Percentiles rank a stretch among this genome's conserved stretches.
Conservation (phyloP, 2,113 vertebrate species). For the Leptobrachium leishanense region DNA sequence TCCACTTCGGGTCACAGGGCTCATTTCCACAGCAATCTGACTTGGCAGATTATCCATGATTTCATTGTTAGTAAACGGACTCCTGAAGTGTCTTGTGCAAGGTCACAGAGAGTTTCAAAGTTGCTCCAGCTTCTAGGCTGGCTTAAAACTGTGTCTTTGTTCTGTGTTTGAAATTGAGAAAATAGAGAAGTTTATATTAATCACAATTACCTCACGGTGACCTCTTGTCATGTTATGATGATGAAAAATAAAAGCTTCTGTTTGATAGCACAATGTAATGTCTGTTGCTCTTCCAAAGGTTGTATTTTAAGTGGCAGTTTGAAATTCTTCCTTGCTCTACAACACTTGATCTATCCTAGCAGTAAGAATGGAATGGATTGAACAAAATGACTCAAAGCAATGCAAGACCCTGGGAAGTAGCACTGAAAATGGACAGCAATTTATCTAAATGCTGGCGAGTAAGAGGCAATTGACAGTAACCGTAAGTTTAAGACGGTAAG, state of each 20-base stretch:
- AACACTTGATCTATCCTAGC: background rate
- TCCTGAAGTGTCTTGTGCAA: conserved; percentile 7
- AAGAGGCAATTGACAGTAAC: background rate
- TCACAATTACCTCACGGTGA: conserved; percentile 13
- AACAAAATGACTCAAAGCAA: background rate
- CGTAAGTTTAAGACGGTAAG: background rate
- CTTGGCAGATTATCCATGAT: background rate
- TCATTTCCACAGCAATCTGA: background rate
- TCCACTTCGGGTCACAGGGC: background rate
- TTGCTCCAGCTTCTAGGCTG: background rate
- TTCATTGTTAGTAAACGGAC: conserved; percentile 7
- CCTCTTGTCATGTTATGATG: conserved; percentile 15
- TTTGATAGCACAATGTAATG: background rate
- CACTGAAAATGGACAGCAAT: background rate
- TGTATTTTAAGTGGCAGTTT: background rate
- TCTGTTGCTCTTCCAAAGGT: background rate
- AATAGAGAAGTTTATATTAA: background rate
- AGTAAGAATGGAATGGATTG: background rate
- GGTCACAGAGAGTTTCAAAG: conserved; percentile 2
- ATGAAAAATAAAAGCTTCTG: background rate
- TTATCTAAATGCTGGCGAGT: background rate
- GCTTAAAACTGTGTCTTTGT: background rate
- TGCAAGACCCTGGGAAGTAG: background rate
- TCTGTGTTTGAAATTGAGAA: background rate
- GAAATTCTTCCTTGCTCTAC: background rate